These are phyloP conservation scores for Drosophila parthenogenetica DNA, from an alignment of 2,888 invertebrate species.

Conservation along the genomic window DNA sequence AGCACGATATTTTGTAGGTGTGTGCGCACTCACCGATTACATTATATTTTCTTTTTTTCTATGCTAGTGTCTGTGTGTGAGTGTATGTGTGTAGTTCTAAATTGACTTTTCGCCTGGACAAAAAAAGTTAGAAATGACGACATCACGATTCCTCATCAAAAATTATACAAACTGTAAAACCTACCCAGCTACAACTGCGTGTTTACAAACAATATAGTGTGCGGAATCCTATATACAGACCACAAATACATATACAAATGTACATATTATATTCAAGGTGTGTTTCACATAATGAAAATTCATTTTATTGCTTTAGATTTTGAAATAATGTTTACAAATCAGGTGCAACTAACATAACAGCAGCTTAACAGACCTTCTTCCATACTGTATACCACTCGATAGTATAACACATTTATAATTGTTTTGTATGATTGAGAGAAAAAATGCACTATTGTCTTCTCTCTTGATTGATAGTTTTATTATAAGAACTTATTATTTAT, in stretches of 20 bases:
- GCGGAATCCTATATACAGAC: slow-evolving; percentile 46
- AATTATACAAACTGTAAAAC: slow-evolving; percentile 63
- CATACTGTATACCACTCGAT: background rate
- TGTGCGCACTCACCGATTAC: slow-evolving; percentile 78
- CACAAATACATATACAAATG: slow-evolving; percentile 16
- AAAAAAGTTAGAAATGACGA: slow-evolving; percentile 72
- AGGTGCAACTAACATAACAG: slow-evolving; percentile 1
- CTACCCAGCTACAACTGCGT: slow-evolving; percentile 70
- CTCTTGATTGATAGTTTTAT: background rate
- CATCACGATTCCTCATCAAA: slow-evolving; percentile 72
- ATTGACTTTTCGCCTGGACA: slow-evolving; percentile 78
- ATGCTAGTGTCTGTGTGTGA: slow-evolving; percentile 21
- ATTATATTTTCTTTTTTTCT: slow-evolving; percentile 42
- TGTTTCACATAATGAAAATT: slow-evolving; percentile 50
- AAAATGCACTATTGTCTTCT: background rate
- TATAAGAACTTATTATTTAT: background rate
- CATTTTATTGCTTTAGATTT: slow-evolving; percentile 8
- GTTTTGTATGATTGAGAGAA: background rate
- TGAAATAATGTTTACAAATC: slow-evolving; percentile 13
- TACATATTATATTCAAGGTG: slow-evolving; percentile 53
- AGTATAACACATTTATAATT: background rate
- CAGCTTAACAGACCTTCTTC: background rate
- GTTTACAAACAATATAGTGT: slow-evolving; percentile 76
- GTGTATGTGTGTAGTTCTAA: slow-evolving; percentile 55
- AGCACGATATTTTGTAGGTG: slow-evolving; percentile 82